A percentile compares a stretch with the other conserved stretches of the same genome.
These are phyloP conservation scores for Tiphia femorata DNA, from an alignment of 2,888 invertebrate species.

Conservation along the genomic window DNA sequence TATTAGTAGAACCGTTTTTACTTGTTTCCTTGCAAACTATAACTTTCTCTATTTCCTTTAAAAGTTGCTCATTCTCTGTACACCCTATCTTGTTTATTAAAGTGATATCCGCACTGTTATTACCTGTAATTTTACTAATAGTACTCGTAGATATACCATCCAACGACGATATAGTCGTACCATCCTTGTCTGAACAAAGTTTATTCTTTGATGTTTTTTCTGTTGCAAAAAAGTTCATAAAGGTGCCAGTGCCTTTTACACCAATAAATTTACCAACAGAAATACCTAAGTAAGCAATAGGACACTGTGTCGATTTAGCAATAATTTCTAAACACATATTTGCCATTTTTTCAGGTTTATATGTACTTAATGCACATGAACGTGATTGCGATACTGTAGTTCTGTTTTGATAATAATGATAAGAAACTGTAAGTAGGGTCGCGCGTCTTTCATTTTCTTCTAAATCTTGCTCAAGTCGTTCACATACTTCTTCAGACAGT, in stretches of 20 bases:
- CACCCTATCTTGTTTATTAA: too few relatives aligned
- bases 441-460: constrained; percentile 86
- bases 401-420: constrained; percentile 63
- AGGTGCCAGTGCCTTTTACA: constrained; percentile 55
- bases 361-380: constrained; percentile 74
- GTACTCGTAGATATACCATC: constrained; percentile 31
- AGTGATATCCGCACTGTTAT: too few relatives aligned
- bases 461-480: constrained; percentile 84
- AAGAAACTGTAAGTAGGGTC: constrained; percentile 82
- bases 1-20: background rate
- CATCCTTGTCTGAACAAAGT: background rate
- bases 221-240: constrained; percentile 60
- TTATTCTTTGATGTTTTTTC: constrained; percentile 56
- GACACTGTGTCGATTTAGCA: constrained; percentile 72
- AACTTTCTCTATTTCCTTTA: background rate
- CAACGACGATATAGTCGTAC: constrained; percentile 31
- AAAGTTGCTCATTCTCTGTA: background rate
- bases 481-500: constrained; percentile 85
- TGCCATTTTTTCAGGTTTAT: constrained; percentile 77
- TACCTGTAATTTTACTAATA: background rate
- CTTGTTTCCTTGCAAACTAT: background rate
- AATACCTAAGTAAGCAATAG: constrained; percentile 70
- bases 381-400: constrained; percentile 71
- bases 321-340: constrained; percentile 78
- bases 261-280: constrained; percentile 70